Evolutionary conservation across 2,113 vertebrate genomes (phyloP).

Genomic region (Notiomystis cincta): DNA sequence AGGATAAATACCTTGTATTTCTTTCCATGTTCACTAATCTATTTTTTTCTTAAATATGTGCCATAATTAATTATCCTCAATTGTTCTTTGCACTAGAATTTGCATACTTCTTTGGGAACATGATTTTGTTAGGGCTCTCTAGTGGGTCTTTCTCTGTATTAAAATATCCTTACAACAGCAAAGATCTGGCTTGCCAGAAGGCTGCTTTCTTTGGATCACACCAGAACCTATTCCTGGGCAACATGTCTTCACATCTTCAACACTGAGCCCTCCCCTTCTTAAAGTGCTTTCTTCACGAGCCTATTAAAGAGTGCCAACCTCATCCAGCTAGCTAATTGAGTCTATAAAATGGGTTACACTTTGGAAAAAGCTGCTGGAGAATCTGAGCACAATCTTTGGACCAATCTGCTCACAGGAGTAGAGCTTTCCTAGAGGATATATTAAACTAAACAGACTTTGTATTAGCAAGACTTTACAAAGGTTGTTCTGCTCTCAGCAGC

Average conservation of each 20-base stretch:
- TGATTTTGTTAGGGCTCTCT: background rate
- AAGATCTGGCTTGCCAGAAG: background rate
- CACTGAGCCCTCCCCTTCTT: background rate
- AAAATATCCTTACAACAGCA: background rate
- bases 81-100: background rate
- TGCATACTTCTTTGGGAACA: background rate
- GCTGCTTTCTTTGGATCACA: background rate
- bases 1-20: background rate
- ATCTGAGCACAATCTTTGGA: background rate
- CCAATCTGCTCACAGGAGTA: background rate
- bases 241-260: background rate
- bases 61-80: background rate
- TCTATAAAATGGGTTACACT: background rate
- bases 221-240: background rate
- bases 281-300: background rate
- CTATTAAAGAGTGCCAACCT: background rate
- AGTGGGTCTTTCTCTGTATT: background rate
- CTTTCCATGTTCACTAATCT: background rate
- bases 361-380: background rate
- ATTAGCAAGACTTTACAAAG: background rate
- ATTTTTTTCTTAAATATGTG: background rate
- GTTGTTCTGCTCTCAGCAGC: background rate
- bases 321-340: background rate
- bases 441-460: background rate
- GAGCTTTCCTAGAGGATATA: background rate